Evolutionary conservation across 1,140 invertebrate genomes (phyloP).

Genomic region (Hyles vespertilio): DNA sequence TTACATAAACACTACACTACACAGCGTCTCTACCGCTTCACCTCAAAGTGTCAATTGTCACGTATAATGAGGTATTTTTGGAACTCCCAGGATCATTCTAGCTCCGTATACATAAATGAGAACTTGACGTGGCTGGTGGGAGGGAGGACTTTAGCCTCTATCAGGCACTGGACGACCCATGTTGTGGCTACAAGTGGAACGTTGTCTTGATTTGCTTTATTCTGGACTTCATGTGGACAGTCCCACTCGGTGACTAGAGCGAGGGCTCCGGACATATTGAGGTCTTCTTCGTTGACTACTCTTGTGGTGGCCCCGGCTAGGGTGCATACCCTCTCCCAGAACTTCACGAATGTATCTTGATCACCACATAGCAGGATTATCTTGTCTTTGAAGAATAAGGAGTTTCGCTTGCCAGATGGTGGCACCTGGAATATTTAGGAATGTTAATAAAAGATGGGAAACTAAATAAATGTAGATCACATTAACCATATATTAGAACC

Average conservation of each 20-base stretch:
- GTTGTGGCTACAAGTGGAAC: constrained; percentile 77
- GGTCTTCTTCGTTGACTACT: constrained; percentile 64
- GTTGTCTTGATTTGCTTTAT: constrained; percentile 72
- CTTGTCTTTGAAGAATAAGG: constrained; percentile 74
- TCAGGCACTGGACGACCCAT: constrained; percentile 78
- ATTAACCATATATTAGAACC: too few species aligned
- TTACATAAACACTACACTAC: not conserved
- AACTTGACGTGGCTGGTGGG: constrained; percentile 72
- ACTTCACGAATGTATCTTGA: constrained; percentile 70
- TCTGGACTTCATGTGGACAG: constrained; percentile 75
- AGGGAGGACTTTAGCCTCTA: constrained; percentile 72
- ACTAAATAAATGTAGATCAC: too few species aligned
- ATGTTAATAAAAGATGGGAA: too few species aligned
- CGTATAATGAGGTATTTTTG: constrained; percentile 66
- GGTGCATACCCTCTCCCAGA: constrained; percentile 78
- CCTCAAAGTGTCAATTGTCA: constrained; percentile 62
- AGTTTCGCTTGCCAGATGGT: constrained; percentile 55
- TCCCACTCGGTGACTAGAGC: constrained; percentile 74
- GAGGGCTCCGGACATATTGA: constrained; percentile 68
- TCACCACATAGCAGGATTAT: constrained; percentile 71
- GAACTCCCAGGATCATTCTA: constrained; percentile 72
- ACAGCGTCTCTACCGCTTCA: constrained; percentile 9
- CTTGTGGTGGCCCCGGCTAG: constrained; percentile 76
- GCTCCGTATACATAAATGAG: constrained; percentile 69
- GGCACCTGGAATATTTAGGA: constrained; percentile 42